A percentile compares a stretch with the other conserved stretches of the same genome.
phyloP scores from a whole-genome alignment of 2,888 invertebrate genomes.

The Caenorhabditis macrosperma region DNA sequence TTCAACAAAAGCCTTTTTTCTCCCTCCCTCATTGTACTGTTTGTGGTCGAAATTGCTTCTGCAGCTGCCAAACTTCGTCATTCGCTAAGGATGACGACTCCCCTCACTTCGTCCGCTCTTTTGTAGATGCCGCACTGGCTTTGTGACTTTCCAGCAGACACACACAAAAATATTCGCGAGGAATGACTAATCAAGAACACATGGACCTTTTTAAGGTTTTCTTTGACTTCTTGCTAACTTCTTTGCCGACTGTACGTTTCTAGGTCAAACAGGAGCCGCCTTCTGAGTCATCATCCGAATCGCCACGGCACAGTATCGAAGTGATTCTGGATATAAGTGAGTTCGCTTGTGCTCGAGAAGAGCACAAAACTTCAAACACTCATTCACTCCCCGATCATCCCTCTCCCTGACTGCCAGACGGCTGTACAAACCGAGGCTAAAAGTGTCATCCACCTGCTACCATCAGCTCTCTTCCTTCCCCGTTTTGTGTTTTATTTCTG shows the following conservation, averaged over 20 bases:
- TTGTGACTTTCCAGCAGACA: slow-evolving; percentile 1
- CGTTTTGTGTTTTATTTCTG: not conserved
- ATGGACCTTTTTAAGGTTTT: slow-evolving; percentile 1
- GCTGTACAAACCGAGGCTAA: slow-evolving; percentile 19
- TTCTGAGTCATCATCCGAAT: not conserved
- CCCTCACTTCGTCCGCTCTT: not conserved
- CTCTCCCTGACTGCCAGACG: slow-evolving; percentile 4
- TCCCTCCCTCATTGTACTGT: not conserved
- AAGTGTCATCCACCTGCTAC: not conserved
- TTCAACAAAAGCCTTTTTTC: too few species aligned
- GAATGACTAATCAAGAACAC: slow-evolving; percentile 4
- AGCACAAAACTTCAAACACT: not conserved
- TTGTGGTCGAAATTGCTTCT: not conserved
- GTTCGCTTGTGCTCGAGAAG: slow-evolving; percentile 20
- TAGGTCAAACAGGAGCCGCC: slow-evolving; percentile 26
- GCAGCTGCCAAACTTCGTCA: not conserved
- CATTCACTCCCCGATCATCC: not conserved
- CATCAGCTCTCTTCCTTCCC: not conserved
- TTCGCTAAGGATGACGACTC: not conserved
- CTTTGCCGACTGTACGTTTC: not conserved
- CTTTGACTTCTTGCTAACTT: not conserved
- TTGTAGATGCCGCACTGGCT: slow-evolving; percentile 7
- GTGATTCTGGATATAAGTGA: slow-evolving; percentile 33
- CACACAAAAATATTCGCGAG: not conserved
- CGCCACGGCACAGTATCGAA: slow-evolving; percentile 22